phyloP scores from a whole-genome alignment of 2,113 vertebrate species.

The Progne subis region DNA sequence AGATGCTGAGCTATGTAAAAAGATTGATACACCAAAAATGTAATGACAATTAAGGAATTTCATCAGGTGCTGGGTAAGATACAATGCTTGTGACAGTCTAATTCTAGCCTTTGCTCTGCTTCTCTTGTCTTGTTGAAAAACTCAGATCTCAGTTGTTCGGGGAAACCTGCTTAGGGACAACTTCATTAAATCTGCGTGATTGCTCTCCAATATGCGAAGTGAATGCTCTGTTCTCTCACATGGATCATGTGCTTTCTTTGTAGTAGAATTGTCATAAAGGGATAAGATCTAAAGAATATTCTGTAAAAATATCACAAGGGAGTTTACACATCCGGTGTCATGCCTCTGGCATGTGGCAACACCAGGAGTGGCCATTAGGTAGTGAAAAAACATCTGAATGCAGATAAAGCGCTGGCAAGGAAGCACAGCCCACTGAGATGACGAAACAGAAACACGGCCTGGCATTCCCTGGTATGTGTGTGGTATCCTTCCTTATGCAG shows the following conservation, averaged over 20 bases:
- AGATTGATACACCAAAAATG: neutral
- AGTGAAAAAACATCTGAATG: neutral
- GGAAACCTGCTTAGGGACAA: neutral
- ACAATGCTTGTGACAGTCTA: neutral
- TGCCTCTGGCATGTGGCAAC: neutral
- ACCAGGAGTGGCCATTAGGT: neutral
- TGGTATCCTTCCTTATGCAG: no score
- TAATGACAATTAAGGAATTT: constrained; percentile 58
- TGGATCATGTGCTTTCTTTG: neutral
- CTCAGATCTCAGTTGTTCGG: neutral
- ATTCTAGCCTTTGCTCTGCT: neutral
- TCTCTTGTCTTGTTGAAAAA: neutral
- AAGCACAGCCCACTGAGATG: neutral
- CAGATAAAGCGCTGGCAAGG: neutral
- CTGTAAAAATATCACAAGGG: neutral
- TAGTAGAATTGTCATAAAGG: neutral
- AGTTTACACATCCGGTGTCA: neutral
- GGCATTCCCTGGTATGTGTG: neutral
- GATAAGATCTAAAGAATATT: neutral
- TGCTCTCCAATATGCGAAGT: neutral
- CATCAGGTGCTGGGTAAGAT: constrained; percentile 40
- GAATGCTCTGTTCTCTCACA: neutral
- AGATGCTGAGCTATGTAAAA: neutral
- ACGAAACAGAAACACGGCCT: neutral
- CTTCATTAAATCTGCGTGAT: neutral